Evolutionary conservation across 2,888 invertebrate species (phyloP).

Genomic region (Caradrina kadenii): DNA sequence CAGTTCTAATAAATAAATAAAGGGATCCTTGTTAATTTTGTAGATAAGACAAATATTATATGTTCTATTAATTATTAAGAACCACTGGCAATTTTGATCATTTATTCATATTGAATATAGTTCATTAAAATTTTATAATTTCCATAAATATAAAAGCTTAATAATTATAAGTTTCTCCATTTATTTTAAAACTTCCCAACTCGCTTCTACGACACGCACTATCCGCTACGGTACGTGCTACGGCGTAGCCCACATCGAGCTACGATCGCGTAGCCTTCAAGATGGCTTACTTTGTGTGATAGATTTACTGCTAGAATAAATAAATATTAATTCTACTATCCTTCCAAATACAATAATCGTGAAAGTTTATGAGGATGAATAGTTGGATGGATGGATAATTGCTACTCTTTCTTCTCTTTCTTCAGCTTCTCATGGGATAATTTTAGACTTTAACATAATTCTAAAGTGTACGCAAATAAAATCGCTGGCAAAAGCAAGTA

Average conservation of each 20-base stretch:
- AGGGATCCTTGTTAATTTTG: slow-evolving; percentile 8
- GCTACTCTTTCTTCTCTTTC: too few relatives aligned
- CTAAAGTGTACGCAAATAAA: too few relatives aligned
- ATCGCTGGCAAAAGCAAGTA: too few relatives aligned
- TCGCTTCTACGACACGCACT: background rate
- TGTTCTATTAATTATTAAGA: background rate
- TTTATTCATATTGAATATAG: background rate
- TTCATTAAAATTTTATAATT: background rate
- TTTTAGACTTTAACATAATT: too few relatives aligned
- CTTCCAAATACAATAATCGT: too few relatives aligned
- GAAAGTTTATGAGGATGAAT: too few relatives aligned
- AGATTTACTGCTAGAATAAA: too few relatives aligned
- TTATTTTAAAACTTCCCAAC: background rate
- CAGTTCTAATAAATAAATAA: slow-evolving; percentile 17
- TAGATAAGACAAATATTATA: background rate
- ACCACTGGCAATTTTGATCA: background rate
- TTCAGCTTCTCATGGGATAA: too few relatives aligned
- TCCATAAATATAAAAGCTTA: background rate
- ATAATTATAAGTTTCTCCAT: too few relatives aligned
- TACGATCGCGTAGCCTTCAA: background rate
- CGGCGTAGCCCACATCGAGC: slow-evolving; percentile 23
- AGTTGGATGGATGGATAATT: too few relatives aligned
- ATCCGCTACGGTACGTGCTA: slow-evolving; percentile 35
- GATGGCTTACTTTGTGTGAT: too few relatives aligned
- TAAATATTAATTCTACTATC: too few relatives aligned